phyloP scores from a whole-genome alignment of 2,888 invertebrate genomes.

The Chloroclystis v-ata region DNA sequence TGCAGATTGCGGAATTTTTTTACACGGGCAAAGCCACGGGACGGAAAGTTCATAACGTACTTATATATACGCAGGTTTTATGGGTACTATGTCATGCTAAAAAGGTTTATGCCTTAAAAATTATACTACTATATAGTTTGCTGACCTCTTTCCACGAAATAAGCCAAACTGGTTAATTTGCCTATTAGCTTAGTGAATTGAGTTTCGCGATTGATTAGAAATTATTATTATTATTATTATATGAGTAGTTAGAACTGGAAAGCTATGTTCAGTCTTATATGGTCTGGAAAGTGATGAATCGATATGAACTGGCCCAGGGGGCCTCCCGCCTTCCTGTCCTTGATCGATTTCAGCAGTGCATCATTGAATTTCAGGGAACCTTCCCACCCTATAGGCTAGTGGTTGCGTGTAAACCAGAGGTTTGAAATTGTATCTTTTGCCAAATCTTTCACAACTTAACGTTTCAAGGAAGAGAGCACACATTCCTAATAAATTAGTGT shows the following conservation, averaged over 20 bases:
- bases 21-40: no score
- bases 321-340: constrained; percentile 2
- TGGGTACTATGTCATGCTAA: no score
- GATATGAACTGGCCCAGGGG: constrained; percentile 2
- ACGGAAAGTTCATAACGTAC: no score
- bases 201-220: constrained; percentile 2
- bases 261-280: neutral
- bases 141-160: constrained; percentile 2
- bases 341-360: constrained; percentile 6
- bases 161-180: neutral
- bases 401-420: neutral
- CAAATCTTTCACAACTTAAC: no score
- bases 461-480: no score
- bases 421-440: no score
- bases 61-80: no score
- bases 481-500: no score
- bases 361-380: constrained; percentile 5
- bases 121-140: neutral
- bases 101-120: no score
- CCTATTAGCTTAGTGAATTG: neutral
- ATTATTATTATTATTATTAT: no score
- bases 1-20: no score
- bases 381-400: constrained; percentile 1
- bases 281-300: neutral
- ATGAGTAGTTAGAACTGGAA: no score